These are phyloP conservation scores for Phrynosoma platyrhinos DNA, from an alignment of 2,113 vertebrate species.

Conservation along the genomic window DNA sequence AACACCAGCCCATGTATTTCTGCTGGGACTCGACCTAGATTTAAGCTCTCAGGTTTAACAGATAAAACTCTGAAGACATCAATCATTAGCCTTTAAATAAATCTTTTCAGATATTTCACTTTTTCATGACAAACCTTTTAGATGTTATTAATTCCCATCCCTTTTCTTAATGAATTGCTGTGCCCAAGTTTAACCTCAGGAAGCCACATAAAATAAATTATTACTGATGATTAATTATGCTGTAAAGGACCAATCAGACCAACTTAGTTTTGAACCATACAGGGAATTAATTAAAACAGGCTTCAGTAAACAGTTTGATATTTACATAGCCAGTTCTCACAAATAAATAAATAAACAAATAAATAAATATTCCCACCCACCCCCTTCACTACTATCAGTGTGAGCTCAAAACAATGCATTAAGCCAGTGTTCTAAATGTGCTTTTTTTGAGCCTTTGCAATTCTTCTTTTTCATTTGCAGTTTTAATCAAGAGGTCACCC, in stretches of 20 bases:
- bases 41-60: slow-evolving; percentile 53
- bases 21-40: slow-evolving; percentile 36
- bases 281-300: slow-evolving; percentile 60
- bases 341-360: slow-evolving; percentile 30
- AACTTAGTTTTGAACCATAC: slow-evolving; percentile 46
- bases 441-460: slow-evolving; percentile 31
- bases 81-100: slow-evolving; percentile 57
- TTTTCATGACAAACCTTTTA: slow-evolving; percentile 52
- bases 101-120: slow-evolving; percentile 48
- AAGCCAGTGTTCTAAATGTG: slow-evolving; percentile 24
- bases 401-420: slow-evolving; percentile 21
- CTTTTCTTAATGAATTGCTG: slow-evolving; percentile 60
- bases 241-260: slow-evolving; percentile 55
- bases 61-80: slow-evolving; percentile 52
- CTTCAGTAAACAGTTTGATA: slow-evolving; percentile 50
- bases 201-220: slow-evolving; percentile 60
- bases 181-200: slow-evolving; percentile 57
- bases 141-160: slow-evolving; percentile 60
- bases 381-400: slow-evolving; percentile 9
- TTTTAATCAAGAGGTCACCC: slow-evolving; percentile 45
- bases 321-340: neutral
- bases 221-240: slow-evolving; percentile 64
- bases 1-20: slow-evolving; percentile 33
- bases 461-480: slow-evolving; percentile 32
- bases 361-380: neutral